Evolutionary conservation across 2,888 invertebrate genomes (phyloP).

Genomic region (Ormyrus pomaceus): DNA sequence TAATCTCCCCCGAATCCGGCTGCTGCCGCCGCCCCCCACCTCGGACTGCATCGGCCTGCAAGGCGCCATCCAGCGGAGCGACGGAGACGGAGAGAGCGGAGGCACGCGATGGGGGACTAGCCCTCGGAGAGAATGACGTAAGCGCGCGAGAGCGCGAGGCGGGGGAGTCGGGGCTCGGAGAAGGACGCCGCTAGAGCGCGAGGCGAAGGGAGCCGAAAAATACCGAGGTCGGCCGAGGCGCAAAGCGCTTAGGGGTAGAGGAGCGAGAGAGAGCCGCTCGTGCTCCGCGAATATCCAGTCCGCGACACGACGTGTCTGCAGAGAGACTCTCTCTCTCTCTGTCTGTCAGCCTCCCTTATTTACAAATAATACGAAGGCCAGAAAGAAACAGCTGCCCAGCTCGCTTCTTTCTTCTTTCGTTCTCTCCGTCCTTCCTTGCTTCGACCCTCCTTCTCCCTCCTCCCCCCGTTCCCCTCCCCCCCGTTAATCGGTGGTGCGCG

Average conservation of each 20-base stretch:
- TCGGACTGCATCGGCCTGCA: slow-evolving; percentile 59
- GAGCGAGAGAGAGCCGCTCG: slow-evolving; percentile 61
- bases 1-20: too few species aligned
- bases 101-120: slow-evolving; percentile 19
- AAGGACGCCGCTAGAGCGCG: slow-evolving; percentile 10
- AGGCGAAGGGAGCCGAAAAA: slow-evolving; percentile 63
- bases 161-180: not conserved
- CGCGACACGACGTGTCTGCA: slow-evolving; percentile 28
- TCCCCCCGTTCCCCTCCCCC: not conserved
- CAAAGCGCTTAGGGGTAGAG: slow-evolving; percentile 43
- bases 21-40: not conserved
- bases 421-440: too few species aligned
- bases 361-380: too few species aligned
- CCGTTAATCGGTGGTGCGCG: too few species aligned
- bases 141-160: slow-evolving; percentile 11
- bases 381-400: not conserved
- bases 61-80: slow-evolving; percentile 63
- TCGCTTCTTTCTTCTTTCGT: not conserved
- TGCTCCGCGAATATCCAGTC: slow-evolving; percentile 54
- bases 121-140: slow-evolving; percentile 36
- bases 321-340: slow-evolving; percentile 7
- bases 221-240: slow-evolving; percentile 64
- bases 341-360: not conserved
- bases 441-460: not conserved
- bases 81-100: slow-evolving; percentile 11